Conservation (phyloP, 2,888 invertebrate genomes). For the Andrena bicolor region DNA sequence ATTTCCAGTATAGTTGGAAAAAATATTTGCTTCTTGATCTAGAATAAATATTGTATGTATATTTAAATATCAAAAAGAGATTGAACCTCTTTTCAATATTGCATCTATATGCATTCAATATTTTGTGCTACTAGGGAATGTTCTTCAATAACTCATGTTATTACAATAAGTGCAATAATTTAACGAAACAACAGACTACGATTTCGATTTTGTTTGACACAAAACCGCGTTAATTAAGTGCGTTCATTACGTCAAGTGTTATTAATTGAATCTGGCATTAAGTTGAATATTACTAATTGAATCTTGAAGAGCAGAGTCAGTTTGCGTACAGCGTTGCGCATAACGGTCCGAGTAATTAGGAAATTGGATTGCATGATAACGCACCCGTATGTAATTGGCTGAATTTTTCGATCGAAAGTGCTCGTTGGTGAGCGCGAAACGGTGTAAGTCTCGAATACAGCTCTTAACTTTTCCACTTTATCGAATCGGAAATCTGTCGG, state of each 20-base stretch:
- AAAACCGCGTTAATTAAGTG: conserved; percentile 5
- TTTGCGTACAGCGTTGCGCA: background rate
- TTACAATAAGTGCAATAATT: too few species aligned
- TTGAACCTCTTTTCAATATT: too few species aligned
- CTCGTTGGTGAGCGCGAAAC: conserved; percentile 8
- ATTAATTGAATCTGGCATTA: conserved; percentile 23
- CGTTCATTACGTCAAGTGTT: background rate
- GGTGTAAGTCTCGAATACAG: conserved; percentile 12
- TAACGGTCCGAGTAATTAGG: background rate
- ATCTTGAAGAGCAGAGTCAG: background rate
- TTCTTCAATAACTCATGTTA: too few species aligned
- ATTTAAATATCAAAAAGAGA: too few species aligned
- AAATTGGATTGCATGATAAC: background rate
- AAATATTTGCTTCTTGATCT: too few species aligned
- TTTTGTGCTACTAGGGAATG: too few species aligned
- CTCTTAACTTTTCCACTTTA: conserved; percentile 37
- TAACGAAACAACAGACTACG: too few species aligned
- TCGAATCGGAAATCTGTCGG: conserved; percentile 33
- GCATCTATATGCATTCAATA: too few species aligned
- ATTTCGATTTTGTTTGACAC: too few species aligned
- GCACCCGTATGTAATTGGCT: background rate
- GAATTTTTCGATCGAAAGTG: conserved; percentile 1
- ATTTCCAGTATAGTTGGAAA: too few species aligned
- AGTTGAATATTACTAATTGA: conserved; percentile 8
- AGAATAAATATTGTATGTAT: too few species aligned